Evolutionary conservation across 1,140 invertebrate genomes (phyloP).

Genomic region (Globodera ellingtonae): DNA sequence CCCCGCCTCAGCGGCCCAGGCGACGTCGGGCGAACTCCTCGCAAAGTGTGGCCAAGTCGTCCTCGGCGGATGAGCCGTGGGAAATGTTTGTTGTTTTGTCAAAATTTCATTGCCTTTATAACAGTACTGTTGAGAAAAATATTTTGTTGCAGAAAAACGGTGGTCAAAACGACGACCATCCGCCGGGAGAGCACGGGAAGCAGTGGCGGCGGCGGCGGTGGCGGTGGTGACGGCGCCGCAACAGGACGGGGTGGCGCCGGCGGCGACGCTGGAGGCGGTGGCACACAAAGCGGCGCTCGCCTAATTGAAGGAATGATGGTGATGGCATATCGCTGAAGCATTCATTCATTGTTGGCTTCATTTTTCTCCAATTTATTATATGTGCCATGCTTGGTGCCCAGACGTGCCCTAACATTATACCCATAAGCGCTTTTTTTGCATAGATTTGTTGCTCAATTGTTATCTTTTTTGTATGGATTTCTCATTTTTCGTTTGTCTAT

Average conservation of each 20-base stretch:
- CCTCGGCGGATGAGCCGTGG: slow-evolving; percentile 8
- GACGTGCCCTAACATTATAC: no score
- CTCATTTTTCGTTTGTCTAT: no score
- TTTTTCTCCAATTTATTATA: neutral
- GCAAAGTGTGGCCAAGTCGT: slow-evolving; percentile 12
- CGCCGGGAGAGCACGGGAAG: neutral
- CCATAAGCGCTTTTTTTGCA: no score
- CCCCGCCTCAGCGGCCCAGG: neutral
- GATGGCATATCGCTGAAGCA: neutral
- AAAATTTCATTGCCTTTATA: neutral
- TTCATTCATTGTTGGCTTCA: no score
- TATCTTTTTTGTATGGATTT: no score
- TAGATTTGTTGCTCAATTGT: no score
- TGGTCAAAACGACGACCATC: neutral
- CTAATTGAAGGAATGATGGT: neutral
- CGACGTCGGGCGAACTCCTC: neutral
- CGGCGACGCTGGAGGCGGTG: no score
- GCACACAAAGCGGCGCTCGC: neutral
- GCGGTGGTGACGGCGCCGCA: no score
- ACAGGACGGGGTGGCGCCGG: no score
- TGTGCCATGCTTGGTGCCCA: no score
- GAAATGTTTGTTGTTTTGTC: neutral
- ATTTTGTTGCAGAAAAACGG: neutral
- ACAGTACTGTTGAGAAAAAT: no score
- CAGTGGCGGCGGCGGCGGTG: neutral